phyloP scores from a whole-genome alignment of 1,140 invertebrate genomes.

The Apocrypta bakeri region DNA sequence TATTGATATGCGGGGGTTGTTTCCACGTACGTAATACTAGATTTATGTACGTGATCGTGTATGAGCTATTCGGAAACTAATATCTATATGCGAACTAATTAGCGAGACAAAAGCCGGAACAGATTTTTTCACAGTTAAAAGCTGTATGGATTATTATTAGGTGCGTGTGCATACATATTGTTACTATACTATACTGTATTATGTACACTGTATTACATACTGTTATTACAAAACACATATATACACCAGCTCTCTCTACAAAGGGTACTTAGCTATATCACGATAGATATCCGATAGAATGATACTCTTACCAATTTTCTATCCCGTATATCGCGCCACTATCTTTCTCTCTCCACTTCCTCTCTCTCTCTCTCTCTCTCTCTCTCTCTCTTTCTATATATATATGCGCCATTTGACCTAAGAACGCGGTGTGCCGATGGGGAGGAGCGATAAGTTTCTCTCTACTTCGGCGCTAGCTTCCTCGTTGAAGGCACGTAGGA shows the following conservation, averaged over 20 bases:
- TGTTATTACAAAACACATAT: no score
- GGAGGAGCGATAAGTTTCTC: slow-evolving; percentile 41
- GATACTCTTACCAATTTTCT: slow-evolving; percentile 47
- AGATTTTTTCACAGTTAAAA: no score
- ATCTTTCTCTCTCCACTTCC: background rate
- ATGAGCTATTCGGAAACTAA: no score
- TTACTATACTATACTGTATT: no score
- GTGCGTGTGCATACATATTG: no score
- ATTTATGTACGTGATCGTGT: background rate
- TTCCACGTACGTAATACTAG: background rate
- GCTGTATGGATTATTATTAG: no score
- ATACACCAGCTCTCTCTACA: background rate
- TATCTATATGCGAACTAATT: no score
- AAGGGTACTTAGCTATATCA: slow-evolving; percentile 21
- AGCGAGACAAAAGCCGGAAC: no score
- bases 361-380: background rate
- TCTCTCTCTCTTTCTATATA: background rate
- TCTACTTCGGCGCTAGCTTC: background rate
- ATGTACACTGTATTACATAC: no score
- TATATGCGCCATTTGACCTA: slow-evolving; percentile 34
- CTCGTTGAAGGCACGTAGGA: slow-evolving; percentile 35
- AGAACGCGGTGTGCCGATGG: slow-evolving; percentile 43
- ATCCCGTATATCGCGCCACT: slow-evolving; percentile 26
- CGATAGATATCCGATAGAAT: slow-evolving; percentile 35
- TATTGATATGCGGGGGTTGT: background rate